Evolutionary conservation across 2,113 vertebrate species (phyloP).

Genomic region (Pycnonotus jocosus): DNA sequence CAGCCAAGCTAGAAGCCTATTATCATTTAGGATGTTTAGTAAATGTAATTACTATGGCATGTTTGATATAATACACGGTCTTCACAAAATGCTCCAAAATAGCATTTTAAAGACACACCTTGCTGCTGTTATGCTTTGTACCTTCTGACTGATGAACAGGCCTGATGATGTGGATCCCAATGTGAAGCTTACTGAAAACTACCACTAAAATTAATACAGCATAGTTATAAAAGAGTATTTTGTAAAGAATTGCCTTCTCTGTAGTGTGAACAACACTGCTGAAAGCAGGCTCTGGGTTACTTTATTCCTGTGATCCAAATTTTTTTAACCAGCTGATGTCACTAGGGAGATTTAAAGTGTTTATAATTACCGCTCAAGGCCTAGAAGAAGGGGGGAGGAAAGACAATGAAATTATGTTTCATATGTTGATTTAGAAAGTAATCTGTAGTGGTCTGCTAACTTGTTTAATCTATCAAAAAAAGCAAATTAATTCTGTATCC

Average conservation of each 20-base stretch:
- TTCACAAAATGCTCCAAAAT: conserved; percentile 3
- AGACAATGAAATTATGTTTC: conserved; percentile 52
- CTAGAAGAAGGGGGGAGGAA: neutral
- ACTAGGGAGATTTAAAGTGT: conserved; percentile 65
- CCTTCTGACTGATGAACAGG: neutral
- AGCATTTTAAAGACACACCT: neutral
- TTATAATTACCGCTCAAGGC: conserved; percentile 67
- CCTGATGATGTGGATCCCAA: conserved; percentile 5
- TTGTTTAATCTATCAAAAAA: conserved; percentile 38
- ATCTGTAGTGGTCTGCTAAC: conserved; percentile 29
- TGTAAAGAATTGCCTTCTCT: conserved; percentile 20
- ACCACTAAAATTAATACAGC: conserved; percentile 40
- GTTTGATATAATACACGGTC: neutral
- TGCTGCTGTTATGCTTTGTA: neutral
- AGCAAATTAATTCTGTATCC: conserved; percentile 47
- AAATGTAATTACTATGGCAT: conserved; percentile 32
- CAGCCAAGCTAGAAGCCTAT: neutral
- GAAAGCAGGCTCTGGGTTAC: conserved; percentile 45
- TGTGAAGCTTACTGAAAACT: conserved; percentile 25
- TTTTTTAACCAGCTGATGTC: conserved; percentile 70
- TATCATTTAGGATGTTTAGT: neutral
- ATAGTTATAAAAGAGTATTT: conserved; percentile 30
- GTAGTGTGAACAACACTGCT: conserved; percentile 33
- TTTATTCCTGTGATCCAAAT: conserved; percentile 64
- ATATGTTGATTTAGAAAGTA: conserved; percentile 41